Percentiles rank a stretch among this genome's conserved stretches.
Evolutionary conservation across 2,113 vertebrate species (phyloP).

Genomic region (Semicossyphus pulcher): DNA sequence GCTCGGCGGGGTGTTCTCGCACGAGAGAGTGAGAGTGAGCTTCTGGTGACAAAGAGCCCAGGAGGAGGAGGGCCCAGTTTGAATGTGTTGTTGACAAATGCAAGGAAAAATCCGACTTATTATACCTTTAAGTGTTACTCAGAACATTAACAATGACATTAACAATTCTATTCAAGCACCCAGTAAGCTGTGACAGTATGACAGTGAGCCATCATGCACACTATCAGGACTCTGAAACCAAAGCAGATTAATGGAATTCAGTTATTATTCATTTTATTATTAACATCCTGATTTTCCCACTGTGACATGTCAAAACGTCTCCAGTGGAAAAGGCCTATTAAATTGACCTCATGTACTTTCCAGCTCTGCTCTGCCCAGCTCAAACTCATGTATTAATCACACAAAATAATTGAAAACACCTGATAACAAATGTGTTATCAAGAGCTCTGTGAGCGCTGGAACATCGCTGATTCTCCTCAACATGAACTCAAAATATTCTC

Average conservation of each 20-base stretch:
- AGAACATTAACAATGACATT: background rate
- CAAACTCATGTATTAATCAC: background rate
- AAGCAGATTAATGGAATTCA: slow-evolving; percentile 7
- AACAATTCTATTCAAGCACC: background rate
- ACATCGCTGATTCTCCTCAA: background rate
- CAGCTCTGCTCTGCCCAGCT: background rate
- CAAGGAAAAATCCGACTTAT: too few species aligned
- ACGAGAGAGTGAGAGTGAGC: too few species aligned
- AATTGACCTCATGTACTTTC: too few species aligned
- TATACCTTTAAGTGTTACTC: too few species aligned
- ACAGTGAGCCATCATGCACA: too few species aligned
- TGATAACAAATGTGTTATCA: background rate
- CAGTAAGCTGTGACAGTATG: background rate
- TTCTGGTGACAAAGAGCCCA: too few species aligned
- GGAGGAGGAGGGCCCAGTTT: too few species aligned
- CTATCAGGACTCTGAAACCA: background rate
- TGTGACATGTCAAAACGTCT: background rate
- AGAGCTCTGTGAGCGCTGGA: background rate
- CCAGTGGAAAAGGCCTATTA: background rate
- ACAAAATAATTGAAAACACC: background rate
- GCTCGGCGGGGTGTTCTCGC: too few species aligned
- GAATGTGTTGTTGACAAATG: too few species aligned
- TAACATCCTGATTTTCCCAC: background rate
- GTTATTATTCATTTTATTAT: background rate
- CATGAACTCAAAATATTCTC: background rate